Evolutionary conservation across 2,888 invertebrate species (phyloP).

Genomic region (Agrotis clavis): DNA sequence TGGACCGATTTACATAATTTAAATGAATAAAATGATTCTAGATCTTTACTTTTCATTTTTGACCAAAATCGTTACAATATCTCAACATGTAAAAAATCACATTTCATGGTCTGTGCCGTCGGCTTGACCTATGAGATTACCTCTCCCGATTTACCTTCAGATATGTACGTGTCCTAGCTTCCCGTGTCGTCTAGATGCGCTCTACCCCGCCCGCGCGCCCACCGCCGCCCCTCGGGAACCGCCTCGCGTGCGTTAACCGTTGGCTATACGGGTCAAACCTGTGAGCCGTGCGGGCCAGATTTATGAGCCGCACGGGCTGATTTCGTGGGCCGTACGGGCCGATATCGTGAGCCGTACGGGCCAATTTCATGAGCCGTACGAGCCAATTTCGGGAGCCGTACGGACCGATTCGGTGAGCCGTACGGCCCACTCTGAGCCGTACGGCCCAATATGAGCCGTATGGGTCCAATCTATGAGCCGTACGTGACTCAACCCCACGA

Average conservation of each 20-base stretch:
- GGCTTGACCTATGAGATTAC: slow-evolving; percentile 8
- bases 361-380: no score
- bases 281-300: background rate
- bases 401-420: background rate
- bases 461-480: background rate
- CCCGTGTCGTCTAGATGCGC: slow-evolving; percentile 1
- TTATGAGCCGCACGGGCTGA: background rate
- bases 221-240: background rate
- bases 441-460: slow-evolving; percentile 4
- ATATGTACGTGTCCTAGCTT: background rate
- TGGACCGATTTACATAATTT: no score
- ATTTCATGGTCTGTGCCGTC: slow-evolving; percentile 7
- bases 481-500: background rate
- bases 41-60: no score
- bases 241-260: background rate
- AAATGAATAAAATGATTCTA: no score
- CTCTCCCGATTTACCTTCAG: background rate
- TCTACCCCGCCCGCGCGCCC: background rate
- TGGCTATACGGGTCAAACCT: background rate
- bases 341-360: no score
- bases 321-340: no score
- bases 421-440: slow-evolving; percentile 2
- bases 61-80: no score
- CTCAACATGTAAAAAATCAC: no score
- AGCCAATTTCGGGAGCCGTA: no score